Evolutionary conservation across 2,797 vertebrate species (phyloP).

Genomic region (Melanotaenia trifasciata): DNA sequence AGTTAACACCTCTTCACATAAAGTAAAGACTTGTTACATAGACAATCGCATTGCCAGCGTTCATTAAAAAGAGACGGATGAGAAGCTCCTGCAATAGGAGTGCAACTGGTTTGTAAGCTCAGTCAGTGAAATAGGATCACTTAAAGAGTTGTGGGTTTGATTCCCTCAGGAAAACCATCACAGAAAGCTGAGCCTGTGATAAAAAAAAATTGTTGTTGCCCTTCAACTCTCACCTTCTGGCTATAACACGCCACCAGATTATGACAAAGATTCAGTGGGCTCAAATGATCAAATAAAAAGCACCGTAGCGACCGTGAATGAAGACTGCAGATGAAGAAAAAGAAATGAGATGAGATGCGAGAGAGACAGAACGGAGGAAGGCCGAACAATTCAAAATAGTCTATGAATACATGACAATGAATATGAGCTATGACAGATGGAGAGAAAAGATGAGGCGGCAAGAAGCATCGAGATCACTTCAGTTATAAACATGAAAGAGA

Average conservation of each 20-base stretch:
- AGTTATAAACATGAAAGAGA: conserved; percentile 47
- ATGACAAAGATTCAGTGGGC: conserved; percentile 23
- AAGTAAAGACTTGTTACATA: conserved; percentile 36
- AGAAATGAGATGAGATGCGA: conserved; percentile 33
- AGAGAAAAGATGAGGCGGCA: conserved; percentile 44
- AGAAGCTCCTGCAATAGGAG: conserved; percentile 44
- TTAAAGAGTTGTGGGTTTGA: conserved; percentile 41
- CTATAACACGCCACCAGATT: conserved; percentile 18
- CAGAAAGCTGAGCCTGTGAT: conserved; percentile 11
- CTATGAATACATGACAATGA: conserved; percentile 47
- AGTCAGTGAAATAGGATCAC: conserved; percentile 28
- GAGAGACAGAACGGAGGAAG: conserved; percentile 29
- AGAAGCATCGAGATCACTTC: conserved; percentile 46
- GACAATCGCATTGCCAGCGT: conserved; percentile 29
- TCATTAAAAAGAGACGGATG: conserved; percentile 42
- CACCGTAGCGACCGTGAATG: conserved; percentile 25
- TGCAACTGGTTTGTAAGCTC: conserved; percentile 40
- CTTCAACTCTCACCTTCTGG: conserved; percentile 6
- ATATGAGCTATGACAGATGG: conserved; percentile 57
- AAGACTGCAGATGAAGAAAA: conserved; percentile 37
- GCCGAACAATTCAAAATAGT: conserved; percentile 48
- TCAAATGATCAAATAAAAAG: conserved; percentile 50
- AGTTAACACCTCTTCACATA: conserved; percentile 1
- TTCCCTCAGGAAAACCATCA: conserved; percentile 30
- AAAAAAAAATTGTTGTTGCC: conserved; percentile 4